Evolutionary conservation across 2,888 invertebrate species (phyloP).

Genomic region (Malacosoma neustria): DNA sequence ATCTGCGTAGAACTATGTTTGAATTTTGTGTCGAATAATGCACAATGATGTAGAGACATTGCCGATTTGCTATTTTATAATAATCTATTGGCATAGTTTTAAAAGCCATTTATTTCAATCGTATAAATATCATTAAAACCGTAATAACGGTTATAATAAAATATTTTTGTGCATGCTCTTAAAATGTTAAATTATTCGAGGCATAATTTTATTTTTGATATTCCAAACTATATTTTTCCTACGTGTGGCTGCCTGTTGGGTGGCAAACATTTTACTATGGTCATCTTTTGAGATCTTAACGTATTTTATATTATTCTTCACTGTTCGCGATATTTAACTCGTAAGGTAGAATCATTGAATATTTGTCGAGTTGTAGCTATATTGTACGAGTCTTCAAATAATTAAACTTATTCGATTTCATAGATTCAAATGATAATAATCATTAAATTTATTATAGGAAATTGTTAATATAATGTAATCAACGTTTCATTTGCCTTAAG

Average conservation of each 20-base stretch:
- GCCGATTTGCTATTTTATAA: no score
- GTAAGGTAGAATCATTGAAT: conserved; percentile 41
- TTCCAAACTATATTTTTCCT: conserved; percentile 65
- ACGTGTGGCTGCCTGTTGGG: conserved; percentile 56
- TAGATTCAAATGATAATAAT: conserved; percentile 20
- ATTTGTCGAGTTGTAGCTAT: conserved; percentile 30
- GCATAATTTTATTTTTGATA: conserved; percentile 69
- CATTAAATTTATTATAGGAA: conserved; percentile 15
- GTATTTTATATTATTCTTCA: conserved; percentile 43
- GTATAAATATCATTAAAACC: conserved; percentile 25
- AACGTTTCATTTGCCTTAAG: conserved; percentile 63
- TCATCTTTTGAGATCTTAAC: conserved; percentile 60
- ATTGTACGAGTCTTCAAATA: conserved; percentile 20
- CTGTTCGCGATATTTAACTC: conserved; percentile 46
- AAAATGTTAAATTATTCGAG: conserved; percentile 38
- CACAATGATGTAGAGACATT: no score
- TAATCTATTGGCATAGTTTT: no score
- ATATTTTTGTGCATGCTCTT: conserved; percentile 49
- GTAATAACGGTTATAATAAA: conserved; percentile 33
- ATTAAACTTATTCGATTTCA: conserved; percentile 28
- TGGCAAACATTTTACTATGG: conserved; percentile 41
- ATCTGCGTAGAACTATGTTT: no score
- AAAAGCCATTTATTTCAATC: conserved; percentile 26
- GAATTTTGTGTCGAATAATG: no score
- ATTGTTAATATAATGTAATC: conserved; percentile 28